These are phyloP conservation scores for Pseudomyrmex dendroicus DNA, from an alignment of 1,140 invertebrate genomes.

Conservation along the genomic window DNA sequence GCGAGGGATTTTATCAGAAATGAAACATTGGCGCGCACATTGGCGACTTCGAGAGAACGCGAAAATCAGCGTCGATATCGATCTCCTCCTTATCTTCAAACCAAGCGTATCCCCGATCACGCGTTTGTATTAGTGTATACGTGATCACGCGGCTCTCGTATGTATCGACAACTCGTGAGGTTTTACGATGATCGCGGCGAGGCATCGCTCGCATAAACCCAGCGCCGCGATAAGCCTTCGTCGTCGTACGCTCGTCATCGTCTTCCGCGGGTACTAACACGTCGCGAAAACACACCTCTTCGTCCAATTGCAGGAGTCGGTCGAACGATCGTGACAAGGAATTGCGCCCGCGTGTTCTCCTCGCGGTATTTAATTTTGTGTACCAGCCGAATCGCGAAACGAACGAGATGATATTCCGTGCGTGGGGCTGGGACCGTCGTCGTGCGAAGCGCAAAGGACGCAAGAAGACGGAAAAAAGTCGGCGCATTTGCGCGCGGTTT, in stretches of 20 bases:
- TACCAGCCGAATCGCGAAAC: background rate
- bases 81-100: conserved; percentile 18
- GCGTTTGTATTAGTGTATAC: background rate
- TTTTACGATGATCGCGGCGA: conserved; percentile 72
- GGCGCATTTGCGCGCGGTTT: background rate
- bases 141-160: background rate
- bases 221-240: conserved; percentile 54
- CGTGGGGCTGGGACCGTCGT: background rate
- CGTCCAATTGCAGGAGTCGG: conserved; percentile 19
- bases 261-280: background rate
- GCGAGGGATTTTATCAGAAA: background rate
- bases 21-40: background rate
- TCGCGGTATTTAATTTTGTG: conserved; percentile 70
- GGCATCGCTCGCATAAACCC: conserved; percentile 56
- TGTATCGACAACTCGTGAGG: conserved; percentile 66
- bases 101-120: background rate
- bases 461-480: conserved; percentile 24
- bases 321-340: conserved; percentile 58
- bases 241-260: conserved; percentile 39
- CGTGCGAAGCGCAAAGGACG: background rate
- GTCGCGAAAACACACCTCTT: conserved; percentile 60
- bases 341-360: conserved; percentile 49
- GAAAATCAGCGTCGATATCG: conserved; percentile 9
- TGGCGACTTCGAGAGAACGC: background rate
- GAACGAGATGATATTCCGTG: conserved; percentile 15